Evolutionary conservation across 2,113 vertebrate species (phyloP), one percentile per base, ranked within the genome.

Genomic region (Rhynchomys soricoides): DNA sequence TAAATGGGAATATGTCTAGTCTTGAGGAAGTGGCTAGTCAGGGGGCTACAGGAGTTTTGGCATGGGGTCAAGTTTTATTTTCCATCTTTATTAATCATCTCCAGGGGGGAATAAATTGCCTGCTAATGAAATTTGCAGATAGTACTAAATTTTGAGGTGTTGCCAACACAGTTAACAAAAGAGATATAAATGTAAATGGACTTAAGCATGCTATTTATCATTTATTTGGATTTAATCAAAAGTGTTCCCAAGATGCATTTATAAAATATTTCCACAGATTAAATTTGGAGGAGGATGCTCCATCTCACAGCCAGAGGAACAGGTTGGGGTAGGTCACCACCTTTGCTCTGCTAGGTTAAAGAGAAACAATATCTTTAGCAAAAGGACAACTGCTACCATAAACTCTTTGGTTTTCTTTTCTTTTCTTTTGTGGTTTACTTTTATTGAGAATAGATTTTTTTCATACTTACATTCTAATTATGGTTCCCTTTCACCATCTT

Each of bases 91-190:
- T 98, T 96, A 95, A 96, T 98, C 97, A 98, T 97, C 97, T 96
- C 97, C 93, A 86, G 95, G 95, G 97, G 97, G 93, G 95, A 95
- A 96, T 97, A 97, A 97, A 97, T 97, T 89, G 95, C 92, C 87
- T 90, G 85, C 86, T 97, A 97, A 98, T 97, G 97, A 97, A 97
- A 97, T 97, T 97, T 97, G 95, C 97, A 98, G 97, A 97, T 83
- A 96, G 92, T 40, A 92, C 85, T 95, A 94, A 90, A 97, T 96
- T 97, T 97, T 97, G 97, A 96, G 95, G 96, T 96, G 90, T 97
- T 96, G 97, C 95, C 97, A 97, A 96, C 95, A 91, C 31, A 34
- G 97, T 96, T 97, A 97, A 97, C 97, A 95, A 97, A 97, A 96
- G 92, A 95, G 95, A 96, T 97, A 96, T 97, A 97, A 97, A 96